Evolutionary conservation across 1,140 invertebrate species (phyloP).

Genomic region (Drosophila auraria): DNA sequence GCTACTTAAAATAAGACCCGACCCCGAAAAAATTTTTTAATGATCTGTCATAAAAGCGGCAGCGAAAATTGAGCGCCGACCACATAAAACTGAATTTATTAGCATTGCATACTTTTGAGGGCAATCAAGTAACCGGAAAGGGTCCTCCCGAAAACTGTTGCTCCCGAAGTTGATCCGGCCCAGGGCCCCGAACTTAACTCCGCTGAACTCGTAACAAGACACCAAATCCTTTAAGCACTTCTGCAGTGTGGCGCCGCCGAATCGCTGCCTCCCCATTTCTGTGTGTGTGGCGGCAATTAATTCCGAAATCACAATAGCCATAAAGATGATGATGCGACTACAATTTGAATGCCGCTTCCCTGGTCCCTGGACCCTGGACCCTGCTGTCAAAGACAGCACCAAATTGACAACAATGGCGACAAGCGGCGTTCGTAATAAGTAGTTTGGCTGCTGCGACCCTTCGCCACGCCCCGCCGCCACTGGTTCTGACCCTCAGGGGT

Average conservation of each 20-base stretch:
- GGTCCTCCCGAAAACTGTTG: conserved; percentile 48
- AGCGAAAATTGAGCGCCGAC: conserved; percentile 46
- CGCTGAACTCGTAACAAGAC: conserved; percentile 42
- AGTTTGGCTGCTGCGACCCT: conserved; percentile 43
- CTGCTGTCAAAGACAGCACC: conserved; percentile 71
- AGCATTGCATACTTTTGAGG: conserved; percentile 80
- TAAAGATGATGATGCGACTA: conserved; percentile 83
- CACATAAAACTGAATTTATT: conserved; percentile 79
- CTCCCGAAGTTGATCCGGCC: conserved; percentile 5
- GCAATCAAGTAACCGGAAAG: conserved; percentile 72
- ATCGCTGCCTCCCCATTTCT: conserved; percentile 13
- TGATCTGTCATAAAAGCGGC: conserved; percentile 79
- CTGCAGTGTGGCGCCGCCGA: conserved; percentile 65
- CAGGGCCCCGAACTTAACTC: conserved; percentile 39
- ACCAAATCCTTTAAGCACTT: conserved; percentile 78
- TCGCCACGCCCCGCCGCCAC: not conserved
- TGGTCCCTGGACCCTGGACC: conserved; percentile 1
- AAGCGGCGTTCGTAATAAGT: conserved; percentile 78
- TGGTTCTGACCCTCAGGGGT: conserved; percentile 34
- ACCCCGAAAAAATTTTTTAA: conserved; percentile 57
- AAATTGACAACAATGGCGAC: conserved; percentile 80
- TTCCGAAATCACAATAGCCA: conserved; percentile 82
- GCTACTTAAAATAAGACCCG: conserved; percentile 71
- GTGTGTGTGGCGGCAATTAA: conserved; percentile 73
- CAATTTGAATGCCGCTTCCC: conserved; percentile 69